Conservation (phyloP, 2,797 vertebrate species). For the Anabas testudineus region DNA sequence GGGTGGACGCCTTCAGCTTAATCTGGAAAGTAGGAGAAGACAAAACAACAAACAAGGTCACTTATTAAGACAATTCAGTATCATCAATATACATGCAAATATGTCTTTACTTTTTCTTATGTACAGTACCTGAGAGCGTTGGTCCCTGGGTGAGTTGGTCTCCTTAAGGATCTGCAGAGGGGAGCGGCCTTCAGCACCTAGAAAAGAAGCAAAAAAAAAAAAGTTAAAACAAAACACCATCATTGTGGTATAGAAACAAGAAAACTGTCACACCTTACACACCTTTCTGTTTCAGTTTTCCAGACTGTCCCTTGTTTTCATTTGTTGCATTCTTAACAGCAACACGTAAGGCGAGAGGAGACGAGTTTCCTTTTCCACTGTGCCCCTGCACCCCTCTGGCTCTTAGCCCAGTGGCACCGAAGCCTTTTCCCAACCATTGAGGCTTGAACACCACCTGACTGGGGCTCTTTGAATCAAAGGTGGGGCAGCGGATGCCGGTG, state of each 20-base stretch:
- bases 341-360: conserved; percentile 74
- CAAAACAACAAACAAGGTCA: not conserved
- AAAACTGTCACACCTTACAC: not conserved
- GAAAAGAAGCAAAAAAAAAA: not conserved
- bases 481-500: conserved; percentile 72
- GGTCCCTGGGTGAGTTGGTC: conserved; percentile 84
- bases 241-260: not conserved
- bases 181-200: conserved; percentile 87
- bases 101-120: not conserved
- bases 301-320: conserved; percentile 77
- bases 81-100: not conserved
- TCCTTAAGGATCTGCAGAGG: conserved; percentile 91
- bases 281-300: conserved; percentile 83
- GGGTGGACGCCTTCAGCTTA: conserved; percentile 81
- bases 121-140: conserved; percentile 72
- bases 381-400: conserved; percentile 69
- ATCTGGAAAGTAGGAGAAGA: conserved; percentile 56
- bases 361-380: conserved; percentile 64
- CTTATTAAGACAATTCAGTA: not conserved
- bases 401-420: conserved; percentile 76
- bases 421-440: conserved; percentile 86
- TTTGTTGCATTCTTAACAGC: conserved; percentile 70
- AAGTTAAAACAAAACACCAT: not conserved
- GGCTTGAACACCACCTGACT: conserved; percentile 87
- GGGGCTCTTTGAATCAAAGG: conserved; percentile 82